phyloP scores from a whole-genome alignment of 2,113 vertebrate genomes.

The Notothenia rossii region DNA sequence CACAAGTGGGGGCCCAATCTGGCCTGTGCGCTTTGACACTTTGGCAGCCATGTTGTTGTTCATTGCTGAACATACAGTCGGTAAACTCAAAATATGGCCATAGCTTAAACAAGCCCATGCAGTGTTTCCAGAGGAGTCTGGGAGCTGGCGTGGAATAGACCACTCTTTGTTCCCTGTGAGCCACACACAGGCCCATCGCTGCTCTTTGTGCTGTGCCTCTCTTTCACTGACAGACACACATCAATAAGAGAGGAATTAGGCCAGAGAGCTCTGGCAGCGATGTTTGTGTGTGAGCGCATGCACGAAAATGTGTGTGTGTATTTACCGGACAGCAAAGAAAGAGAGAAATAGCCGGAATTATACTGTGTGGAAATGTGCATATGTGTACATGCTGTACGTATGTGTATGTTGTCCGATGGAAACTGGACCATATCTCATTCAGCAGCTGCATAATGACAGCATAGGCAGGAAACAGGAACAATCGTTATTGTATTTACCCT shows the following conservation, averaged over 20 bases:
- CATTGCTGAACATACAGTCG: constrained; percentile 68
- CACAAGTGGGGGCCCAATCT: constrained; percentile 45
- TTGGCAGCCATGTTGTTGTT: constrained; percentile 63
- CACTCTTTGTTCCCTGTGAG: constrained; percentile 73
- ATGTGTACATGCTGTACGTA: background rate
- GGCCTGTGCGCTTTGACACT: constrained; percentile 48
- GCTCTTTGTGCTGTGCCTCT: constrained; percentile 70
- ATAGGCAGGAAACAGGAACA: constrained; percentile 78
- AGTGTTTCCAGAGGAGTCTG: constrained; percentile 76
- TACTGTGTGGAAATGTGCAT: constrained; percentile 27
- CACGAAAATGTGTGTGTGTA: constrained; percentile 35
- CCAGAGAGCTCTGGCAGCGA: constrained; percentile 74
- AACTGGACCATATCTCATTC: constrained; percentile 72
- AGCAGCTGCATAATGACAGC: constrained; percentile 69
- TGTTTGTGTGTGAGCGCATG: constrained; percentile 26
- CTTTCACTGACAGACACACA: constrained; percentile 78
- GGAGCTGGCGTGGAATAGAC: constrained; percentile 70
- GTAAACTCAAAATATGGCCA: constrained; percentile 69
- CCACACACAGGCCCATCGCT: constrained; percentile 69
- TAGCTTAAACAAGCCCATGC: constrained; percentile 68
- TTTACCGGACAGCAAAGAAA: constrained; percentile 34
- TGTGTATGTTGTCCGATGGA: constrained; percentile 28
- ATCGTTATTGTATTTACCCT: constrained; percentile 73
- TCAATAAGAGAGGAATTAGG: constrained; percentile 78
- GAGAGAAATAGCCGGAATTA: constrained; percentile 6